phyloP scores from a whole-genome alignment of 2,888 invertebrate genomes.

The Tetragonisca angustula region DNA sequence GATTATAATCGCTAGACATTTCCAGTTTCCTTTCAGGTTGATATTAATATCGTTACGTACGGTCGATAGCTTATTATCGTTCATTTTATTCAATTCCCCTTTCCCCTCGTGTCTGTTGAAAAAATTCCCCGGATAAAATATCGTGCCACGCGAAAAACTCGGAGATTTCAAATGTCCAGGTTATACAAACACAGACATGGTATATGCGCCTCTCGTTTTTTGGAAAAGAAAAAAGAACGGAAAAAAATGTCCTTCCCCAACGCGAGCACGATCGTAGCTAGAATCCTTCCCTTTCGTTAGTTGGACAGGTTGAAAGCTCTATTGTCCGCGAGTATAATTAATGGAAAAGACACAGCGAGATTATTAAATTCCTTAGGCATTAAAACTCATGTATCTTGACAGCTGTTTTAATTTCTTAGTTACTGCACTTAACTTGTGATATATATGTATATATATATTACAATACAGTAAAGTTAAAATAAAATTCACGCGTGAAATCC shows the following conservation, averaged over 20 bases:
- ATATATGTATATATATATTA: too few relatives aligned
- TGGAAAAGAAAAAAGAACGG: background rate
- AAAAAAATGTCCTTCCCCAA: background rate
- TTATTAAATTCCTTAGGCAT: too few relatives aligned
- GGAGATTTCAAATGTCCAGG: background rate
- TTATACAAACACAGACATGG: background rate
- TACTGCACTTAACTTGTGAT: too few relatives aligned
- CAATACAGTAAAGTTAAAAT: too few relatives aligned
- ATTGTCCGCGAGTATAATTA: too few relatives aligned
- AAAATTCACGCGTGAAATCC: background rate
- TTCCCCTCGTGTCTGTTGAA: background rate
- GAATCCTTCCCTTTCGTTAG: background rate
- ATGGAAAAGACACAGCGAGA: too few relatives aligned
- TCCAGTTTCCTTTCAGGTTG: background rate
- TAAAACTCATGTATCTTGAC: too few relatives aligned
- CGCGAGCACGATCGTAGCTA: background rate
- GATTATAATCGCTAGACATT: constrained; percentile 22
- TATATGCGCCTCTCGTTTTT: background rate
- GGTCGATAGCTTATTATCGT: background rate
- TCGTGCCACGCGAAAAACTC: background rate
- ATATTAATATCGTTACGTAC: background rate
- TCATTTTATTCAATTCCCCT: background rate
- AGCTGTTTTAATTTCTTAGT: too few relatives aligned
- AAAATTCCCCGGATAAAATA: background rate
- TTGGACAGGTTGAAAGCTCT: background rate